Conservation (phyloP, 2,888 invertebrate genomes). For the Hydraecia micacea region DNA sequence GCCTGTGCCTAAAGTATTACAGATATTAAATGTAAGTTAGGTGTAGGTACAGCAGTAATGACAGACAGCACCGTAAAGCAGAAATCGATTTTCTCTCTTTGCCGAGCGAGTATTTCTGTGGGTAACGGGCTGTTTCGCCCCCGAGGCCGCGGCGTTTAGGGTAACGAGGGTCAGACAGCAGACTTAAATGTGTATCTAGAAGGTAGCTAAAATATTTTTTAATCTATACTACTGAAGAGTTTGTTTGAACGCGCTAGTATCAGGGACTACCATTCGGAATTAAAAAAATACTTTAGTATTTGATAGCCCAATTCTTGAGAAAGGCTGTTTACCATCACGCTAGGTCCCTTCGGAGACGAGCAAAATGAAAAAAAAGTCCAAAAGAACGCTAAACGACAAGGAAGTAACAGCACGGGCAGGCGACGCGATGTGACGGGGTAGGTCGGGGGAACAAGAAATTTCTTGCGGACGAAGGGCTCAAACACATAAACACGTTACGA, state of each 20-base stretch:
- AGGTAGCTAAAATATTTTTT: background rate
- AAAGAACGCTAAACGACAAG: background rate
- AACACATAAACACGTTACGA: no score
- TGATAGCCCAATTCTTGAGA: background rate
- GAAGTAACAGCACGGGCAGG: background rate
- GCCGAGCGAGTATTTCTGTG: background rate
- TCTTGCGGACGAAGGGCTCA: no score
- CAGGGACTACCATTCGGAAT: background rate
- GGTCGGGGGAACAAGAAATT: background rate
- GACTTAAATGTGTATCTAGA: background rate
- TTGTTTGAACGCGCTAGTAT: no score
- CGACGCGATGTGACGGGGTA: background rate
- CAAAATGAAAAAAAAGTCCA: background rate
- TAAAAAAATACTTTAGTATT: background rate
- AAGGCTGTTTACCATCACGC: background rate
- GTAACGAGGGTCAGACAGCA: constrained; percentile 27
- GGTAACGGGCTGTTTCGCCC: background rate
- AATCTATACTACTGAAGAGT: no score
- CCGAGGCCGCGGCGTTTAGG: background rate
- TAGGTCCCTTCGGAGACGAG: background rate
- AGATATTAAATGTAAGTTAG: background rate
- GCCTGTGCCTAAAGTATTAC: constrained; percentile 9
- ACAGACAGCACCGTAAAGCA: background rate
- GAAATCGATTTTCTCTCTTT: constrained; percentile 16
- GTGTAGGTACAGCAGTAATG: background rate